These are phyloP conservation scores for Drosophila arizonae DNA, from an alignment of 1,140 invertebrate species.

Conservation along the genomic window DNA sequence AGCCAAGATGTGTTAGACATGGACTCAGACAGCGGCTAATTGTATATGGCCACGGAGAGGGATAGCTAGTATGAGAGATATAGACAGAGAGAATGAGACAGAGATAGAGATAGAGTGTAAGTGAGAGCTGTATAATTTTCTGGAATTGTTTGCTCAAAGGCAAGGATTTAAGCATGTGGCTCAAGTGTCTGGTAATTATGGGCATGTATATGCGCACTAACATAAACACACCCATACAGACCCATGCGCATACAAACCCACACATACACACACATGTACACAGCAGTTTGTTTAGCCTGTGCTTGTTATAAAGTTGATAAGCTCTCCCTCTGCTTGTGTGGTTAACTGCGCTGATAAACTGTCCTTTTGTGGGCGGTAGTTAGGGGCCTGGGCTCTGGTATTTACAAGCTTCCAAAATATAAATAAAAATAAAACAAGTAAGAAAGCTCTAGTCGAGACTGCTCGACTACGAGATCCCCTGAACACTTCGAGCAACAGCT, in stretches of 20 bases:
- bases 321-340: conserved; percentile 20
- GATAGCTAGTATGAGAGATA: neutral
- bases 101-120: neutral
- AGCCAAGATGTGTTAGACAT: conserved; percentile 60
- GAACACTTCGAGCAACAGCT: no score
- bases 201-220: conserved; percentile 2
- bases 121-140: conserved; percentile 31
- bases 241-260: neutral
- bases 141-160: conserved; percentile 41
- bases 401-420: conserved; percentile 16
- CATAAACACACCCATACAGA: conserved; percentile 7
- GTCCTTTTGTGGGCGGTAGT: conserved; percentile 18
- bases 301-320: conserved; percentile 40
- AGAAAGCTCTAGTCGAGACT: no score
- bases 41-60: conserved; percentile 4
- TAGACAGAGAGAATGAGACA: neutral
- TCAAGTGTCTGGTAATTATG: conserved; percentile 54
- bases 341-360: conserved; percentile 44
- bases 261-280: neutral
- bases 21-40: conserved; percentile 36
- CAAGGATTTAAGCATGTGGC: conserved; percentile 48
- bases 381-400: neutral
- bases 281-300: neutral
- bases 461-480: no score
- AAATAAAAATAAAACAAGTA: neutral